Base-by-base conservation (phyloP, 1,140 invertebrate genomes). In the Apis laboriosa region DNA sequence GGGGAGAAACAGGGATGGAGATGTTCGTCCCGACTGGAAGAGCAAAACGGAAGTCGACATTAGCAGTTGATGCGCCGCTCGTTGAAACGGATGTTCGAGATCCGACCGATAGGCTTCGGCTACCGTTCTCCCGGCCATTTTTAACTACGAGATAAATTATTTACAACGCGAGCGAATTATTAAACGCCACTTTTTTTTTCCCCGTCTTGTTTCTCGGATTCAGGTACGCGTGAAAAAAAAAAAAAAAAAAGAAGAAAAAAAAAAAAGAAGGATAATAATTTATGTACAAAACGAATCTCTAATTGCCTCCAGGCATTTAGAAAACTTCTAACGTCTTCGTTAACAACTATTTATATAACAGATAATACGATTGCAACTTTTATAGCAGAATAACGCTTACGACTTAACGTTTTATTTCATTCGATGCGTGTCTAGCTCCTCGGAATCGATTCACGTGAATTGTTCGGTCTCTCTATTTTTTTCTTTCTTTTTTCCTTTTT, bases 31-130 rank as follows among this genome's bases (percentile, higher is more conserved):
- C 43, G 68, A 88, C 76, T 72, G 60, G 73, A 88, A 77, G 55
- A 74, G 78, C 81, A 61, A 84, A 43, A 71, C 86, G 87, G 86
- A 88, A 89, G 84, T 84, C 34, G 73, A 61, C 61, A 63, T 64
- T 71, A 66, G 60, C 67, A 66, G 60, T 80, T 43, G 15, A 61
- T 63, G 55, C 53, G 43, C 61, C 53, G 61, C 15, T 55, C 55
- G 49, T 85, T 51, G 34, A 85, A 71, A 82, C 86, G 86, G 85
- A 88, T 75, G 75, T 70, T 85, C 71, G 49, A 81, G 64, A 68
- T 58, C 60, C 66, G 66, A 79, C 63, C 15, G 55, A 83, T 24
- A 72, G 21, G 2, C 2, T 43, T 28, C 12, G 8, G 66, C 9
- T 53, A 28, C 28, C 55, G 9, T 58, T 49, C 21, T 19, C n/a